Conservation (phyloP, 2,797 vertebrate genomes). For the Alauda arvensis region DNA sequence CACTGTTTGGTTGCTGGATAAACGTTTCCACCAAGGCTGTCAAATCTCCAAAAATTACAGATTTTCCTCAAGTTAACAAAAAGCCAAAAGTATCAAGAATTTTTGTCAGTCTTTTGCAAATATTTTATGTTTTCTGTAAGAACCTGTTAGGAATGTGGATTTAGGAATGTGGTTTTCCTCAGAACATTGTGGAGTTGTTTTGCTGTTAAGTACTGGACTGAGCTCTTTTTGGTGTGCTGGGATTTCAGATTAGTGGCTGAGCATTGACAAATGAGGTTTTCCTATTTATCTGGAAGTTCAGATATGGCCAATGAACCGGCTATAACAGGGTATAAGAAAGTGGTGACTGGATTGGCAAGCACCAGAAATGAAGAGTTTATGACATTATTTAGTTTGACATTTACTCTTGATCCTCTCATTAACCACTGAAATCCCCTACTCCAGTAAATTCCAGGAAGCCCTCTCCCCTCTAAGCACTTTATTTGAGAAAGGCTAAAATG, state of each 20-base stretch:
- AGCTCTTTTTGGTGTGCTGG: background rate
- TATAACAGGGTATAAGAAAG: background rate
- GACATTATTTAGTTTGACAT: constrained; percentile 10
- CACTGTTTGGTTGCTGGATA: background rate
- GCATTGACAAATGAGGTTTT: background rate
- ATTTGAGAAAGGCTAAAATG: constrained; percentile 29
- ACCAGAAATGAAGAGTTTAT: constrained; percentile 7
- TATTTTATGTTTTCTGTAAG: background rate
- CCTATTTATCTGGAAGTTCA: background rate
- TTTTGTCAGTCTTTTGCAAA: background rate
- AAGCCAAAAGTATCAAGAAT: background rate
- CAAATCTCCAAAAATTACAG: background rate
- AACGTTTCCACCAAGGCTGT: accelerated
- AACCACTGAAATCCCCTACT: constrained; percentile 2
- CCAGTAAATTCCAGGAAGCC: background rate
- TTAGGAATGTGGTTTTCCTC: background rate
- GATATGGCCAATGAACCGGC: background rate
- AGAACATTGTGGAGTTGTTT: background rate
- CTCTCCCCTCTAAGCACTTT: background rate
- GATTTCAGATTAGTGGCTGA: background rate
- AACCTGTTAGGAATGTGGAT: background rate
- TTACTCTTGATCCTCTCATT: constrained; percentile 24
- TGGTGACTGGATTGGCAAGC: background rate
- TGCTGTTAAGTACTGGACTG: accelerated
- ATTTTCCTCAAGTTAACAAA: background rate